Evolutionary conservation across 2,797 vertebrate species (phyloP).

Genomic region (Odontamblyopus rebecca): DNA sequence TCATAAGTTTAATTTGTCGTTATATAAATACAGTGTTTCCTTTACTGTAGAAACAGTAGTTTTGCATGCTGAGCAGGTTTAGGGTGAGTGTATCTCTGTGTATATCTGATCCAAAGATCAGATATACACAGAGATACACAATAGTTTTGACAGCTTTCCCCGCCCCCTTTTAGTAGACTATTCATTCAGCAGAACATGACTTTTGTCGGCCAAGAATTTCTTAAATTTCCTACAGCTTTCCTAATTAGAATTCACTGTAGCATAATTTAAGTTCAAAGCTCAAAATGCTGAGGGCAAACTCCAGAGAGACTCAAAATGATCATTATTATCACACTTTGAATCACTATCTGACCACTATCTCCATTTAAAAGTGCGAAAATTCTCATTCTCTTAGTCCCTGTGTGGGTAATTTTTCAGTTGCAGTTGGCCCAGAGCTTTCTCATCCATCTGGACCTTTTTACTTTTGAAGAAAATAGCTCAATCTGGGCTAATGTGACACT

Average conservation of each 20-base stretch:
- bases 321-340: not conserved
- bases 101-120: no score
- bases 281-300: not conserved
- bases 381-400: not conserved
- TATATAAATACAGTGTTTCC: no score
- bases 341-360: conserved; percentile 6
- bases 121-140: no score
- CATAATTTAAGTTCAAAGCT: not conserved
- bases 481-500: not conserved
- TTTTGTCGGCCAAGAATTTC: no score
- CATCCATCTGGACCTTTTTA: not conserved
- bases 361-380: not conserved
- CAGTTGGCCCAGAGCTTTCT: conserved; percentile 3
- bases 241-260: not conserved
- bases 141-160: no score
- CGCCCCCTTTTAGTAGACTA: no score
- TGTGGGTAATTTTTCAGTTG: conserved; percentile 3
- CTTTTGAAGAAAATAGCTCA: conserved; percentile 1
- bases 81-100: no score
- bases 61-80: no score
- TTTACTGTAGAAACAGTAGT: no score
- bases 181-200: no score
- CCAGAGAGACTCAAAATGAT: not conserved
- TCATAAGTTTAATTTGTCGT: no score
- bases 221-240: no score